Evolutionary conservation across 2,888 invertebrate genomes (phyloP).

Genomic region (Erebia epiphron): DNA sequence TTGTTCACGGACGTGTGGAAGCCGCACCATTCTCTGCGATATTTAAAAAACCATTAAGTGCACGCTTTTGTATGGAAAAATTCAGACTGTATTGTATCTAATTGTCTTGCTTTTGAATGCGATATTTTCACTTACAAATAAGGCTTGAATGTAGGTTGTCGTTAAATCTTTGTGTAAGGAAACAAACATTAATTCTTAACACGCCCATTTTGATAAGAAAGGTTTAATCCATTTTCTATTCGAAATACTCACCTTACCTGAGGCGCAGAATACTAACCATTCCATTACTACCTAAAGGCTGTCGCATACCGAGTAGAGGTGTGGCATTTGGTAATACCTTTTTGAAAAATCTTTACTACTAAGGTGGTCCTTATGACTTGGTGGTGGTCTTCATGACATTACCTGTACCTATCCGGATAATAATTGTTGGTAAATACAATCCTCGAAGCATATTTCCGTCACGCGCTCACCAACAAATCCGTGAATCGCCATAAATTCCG

Average conservation of each 20-base stretch:
- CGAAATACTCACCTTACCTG: not conserved
- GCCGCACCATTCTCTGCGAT: constrained; percentile 70
- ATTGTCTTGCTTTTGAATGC: constrained; percentile 37
- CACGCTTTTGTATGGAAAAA: constrained; percentile 71
- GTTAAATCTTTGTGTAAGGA: constrained; percentile 1
- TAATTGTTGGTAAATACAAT: constrained; percentile 38
- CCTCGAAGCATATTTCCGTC: constrained; percentile 47
- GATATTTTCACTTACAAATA: constrained; percentile 23
- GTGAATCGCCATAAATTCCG: constrained; percentile 66
- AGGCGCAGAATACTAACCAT: not conserved
- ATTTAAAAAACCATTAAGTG: constrained; percentile 82
- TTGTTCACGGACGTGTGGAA: constrained; percentile 81
- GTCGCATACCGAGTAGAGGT: too few species aligned
- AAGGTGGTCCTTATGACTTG: too few species aligned
- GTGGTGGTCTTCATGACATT: too few species aligned
- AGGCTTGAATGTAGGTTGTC: constrained; percentile 17
- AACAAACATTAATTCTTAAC: constrained; percentile 1
- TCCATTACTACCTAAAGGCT: too few species aligned
- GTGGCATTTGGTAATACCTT: too few species aligned
- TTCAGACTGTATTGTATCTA: constrained; percentile 46
- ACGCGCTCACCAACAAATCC: constrained; percentile 61
- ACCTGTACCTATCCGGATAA: constrained; percentile 15
- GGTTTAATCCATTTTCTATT: not conserved
- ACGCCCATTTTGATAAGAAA: not conserved
- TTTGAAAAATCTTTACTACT: too few species aligned